Percentiles rank a stretch among this genome's conserved stretches.
Conservation (phyloP, 2,888 invertebrate genomes). For the Dastarcus helophoroides region DNA sequence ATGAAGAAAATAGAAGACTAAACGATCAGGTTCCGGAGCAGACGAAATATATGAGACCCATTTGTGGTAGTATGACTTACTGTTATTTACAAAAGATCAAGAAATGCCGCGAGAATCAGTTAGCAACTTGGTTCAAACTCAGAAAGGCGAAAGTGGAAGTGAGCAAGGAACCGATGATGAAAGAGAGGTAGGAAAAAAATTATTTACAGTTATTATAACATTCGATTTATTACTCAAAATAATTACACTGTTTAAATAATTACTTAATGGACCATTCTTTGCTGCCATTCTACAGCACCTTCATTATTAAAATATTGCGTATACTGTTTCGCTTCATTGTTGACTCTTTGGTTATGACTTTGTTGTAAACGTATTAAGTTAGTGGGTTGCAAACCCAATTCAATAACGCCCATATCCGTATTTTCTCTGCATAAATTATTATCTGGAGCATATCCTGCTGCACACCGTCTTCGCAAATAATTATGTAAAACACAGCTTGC, state of each 20-base stretch:
- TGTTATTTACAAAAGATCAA: slow-evolving; percentile 6
- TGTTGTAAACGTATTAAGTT: slow-evolving; percentile 8
- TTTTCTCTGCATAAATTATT: slow-evolving; percentile 10
- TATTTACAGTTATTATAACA: neutral
- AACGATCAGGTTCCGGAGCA: slow-evolving; percentile 5
- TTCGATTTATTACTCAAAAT: slow-evolving; percentile 2
- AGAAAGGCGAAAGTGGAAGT: neutral
- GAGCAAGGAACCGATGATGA: slow-evolving; percentile 3
- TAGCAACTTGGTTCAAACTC: slow-evolving; percentile 1
- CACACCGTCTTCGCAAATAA: slow-evolving; percentile 4
- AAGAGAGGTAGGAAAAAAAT: slow-evolving; percentile 3
- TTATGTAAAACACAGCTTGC: slow-evolving; percentile 6
- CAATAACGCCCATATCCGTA: slow-evolving; percentile 9
- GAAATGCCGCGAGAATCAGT: slow-evolving; percentile 3
- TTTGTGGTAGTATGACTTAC: slow-evolving; percentile 7
- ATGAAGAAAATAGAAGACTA: slow-evolving; percentile 4
- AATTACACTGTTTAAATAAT: slow-evolving; percentile 5
- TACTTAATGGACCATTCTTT: slow-evolving; percentile 7
- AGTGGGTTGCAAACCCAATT: slow-evolving; percentile 6
- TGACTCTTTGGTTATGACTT: slow-evolving; percentile 9
- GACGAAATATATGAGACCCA: neutral
- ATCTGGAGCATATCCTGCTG: slow-evolving; percentile 7
- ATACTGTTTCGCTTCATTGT: slow-evolving; percentile 6
- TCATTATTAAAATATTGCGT: slow-evolving; percentile 9
- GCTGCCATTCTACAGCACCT: slow-evolving; percentile 10